phyloP scores from a whole-genome alignment of 2,113 vertebrate species.

The Pao palembangensis region DNA sequence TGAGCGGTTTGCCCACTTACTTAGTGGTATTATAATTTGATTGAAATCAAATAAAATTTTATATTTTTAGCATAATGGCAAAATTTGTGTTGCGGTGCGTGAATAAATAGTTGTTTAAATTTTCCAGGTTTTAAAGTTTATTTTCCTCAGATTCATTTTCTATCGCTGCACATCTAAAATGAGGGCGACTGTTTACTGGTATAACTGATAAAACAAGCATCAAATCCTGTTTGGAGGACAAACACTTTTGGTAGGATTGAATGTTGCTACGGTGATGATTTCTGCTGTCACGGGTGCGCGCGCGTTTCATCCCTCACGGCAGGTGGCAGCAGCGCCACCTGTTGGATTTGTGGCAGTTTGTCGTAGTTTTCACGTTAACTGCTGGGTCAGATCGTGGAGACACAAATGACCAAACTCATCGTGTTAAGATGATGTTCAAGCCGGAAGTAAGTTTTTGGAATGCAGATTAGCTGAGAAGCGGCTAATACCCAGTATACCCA shows the following conservation, averaged over 20 bases:
- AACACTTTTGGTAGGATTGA: slow-evolving; percentile 11
- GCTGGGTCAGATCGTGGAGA: slow-evolving; percentile 10
- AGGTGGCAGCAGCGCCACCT: slow-evolving; percentile 15
- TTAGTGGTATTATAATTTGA: too few species aligned
- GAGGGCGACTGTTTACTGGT: background rate
- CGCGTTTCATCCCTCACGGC: background rate
- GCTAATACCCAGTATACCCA: background rate
- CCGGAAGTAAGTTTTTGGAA: background rate
- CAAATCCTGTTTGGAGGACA: slow-evolving; percentile 1
- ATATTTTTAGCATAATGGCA: too few species aligned
- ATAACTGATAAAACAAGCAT: background rate
- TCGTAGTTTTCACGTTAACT: background rate
- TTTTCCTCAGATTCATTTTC: background rate
- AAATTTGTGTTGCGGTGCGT: too few species aligned
- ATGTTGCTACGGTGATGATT: background rate
- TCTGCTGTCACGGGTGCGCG: background rate
- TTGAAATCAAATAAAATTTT: too few species aligned
- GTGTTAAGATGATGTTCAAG: too few species aligned
- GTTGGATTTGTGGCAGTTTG: background rate
- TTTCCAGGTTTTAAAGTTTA: background rate
- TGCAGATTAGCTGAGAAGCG: background rate
- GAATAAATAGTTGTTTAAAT: background rate
- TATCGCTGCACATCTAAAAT: slow-evolving; percentile 1
- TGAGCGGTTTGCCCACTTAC: too few species aligned
- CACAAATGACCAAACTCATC: background rate